Percentiles rank a stretch among this genome's conserved stretches.
Evolutionary conservation across 2,888 invertebrate genomes (phyloP).

Genomic region (Philopedon plagiatum): DNA sequence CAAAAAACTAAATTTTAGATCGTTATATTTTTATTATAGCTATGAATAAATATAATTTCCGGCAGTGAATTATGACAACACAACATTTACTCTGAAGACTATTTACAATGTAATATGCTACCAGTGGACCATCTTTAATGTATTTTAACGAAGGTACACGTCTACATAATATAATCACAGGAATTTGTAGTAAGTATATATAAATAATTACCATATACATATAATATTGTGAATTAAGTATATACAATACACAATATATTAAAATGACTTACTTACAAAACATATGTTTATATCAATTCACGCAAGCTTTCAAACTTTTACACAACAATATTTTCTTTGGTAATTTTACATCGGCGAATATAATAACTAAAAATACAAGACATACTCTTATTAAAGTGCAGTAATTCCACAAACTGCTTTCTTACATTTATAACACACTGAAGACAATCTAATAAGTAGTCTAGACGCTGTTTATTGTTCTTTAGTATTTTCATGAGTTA

Average conservation of each 20-base stretch:
- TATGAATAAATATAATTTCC: conserved; percentile 52
- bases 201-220: too few species aligned
- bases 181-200: conserved; percentile 28
- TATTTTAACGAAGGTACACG: conserved; percentile 23
- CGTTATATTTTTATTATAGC: conserved; percentile 29
- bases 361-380: background rate
- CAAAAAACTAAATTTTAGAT: background rate
- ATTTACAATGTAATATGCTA: conserved; percentile 17
- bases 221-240: conserved; percentile 7
- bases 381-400: background rate
- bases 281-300: conserved; percentile 27
- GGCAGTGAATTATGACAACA: conserved; percentile 68
- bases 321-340: conserved; percentile 7
- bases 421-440: too few species aligned
- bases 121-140: conserved; percentile 13
- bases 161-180: conserved; percentile 37
- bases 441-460: too few species aligned
- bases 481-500: too few species aligned
- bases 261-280: conserved; percentile 26
- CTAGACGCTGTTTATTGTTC: too few species aligned
- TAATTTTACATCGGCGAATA: background rate
- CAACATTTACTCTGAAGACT: conserved; percentile 60
- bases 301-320: conserved; percentile 5
- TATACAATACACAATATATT: conserved; percentile 18
- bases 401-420: background rate